Evolutionary conservation across 2,113 vertebrate genomes (phyloP), one percentile per base, ranked within the genome.

Genomic region (Zapornia atra): DNA sequence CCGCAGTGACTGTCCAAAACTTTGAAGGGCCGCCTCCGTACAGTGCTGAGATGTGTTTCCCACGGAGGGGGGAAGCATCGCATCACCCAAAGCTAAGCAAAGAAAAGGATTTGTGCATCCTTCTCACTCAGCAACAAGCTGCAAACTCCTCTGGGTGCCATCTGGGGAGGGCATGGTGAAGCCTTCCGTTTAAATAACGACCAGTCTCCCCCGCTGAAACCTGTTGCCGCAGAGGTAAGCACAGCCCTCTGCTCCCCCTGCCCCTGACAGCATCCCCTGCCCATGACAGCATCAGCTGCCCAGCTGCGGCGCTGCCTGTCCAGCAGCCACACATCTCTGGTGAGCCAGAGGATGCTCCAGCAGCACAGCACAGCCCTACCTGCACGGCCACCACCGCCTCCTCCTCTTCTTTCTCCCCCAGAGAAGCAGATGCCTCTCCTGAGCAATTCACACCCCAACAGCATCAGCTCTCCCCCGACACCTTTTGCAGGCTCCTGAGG

Each of bases 21-120:
- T 40, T 31, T 38, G 19, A 36, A 63, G 22, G 56, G 72, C 25
- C 71, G 51, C 36, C 53, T 18, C n/a, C 3, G 0, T 7, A 19
- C 66, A 66, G 44, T 22, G 21, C 54, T 2, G 9, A 54, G 59
- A 44, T 6, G 24, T 13, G 18, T 44, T 20, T 56, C 60, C 22
- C 26, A 0, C 42, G 42, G 44, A 6, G 15, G 11, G 12, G 31
- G 18, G 26, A 34, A 51, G 53, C 2, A 5, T 38, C 12, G 0
- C 44, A 9, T 19, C 44, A 26, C 59, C 7, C 0, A 9, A 29
- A 53, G 28, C 5, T 10, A 15, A 44, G 46, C 6, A 26, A 61
- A 51, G 26, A 13, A 38, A 42, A 16, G 20, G 69, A 46, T n/a
- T 59, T 5, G 60, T 14, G 50, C 38, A 9, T 40, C 60, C 24